Percentiles rank a stretch among this genome's conserved stretches.
These are phyloP conservation scores for Plecturocebus donacophilus DNA, from an alignment of 2,113 vertebrate genomes.

Conservation along the genomic window DNA sequence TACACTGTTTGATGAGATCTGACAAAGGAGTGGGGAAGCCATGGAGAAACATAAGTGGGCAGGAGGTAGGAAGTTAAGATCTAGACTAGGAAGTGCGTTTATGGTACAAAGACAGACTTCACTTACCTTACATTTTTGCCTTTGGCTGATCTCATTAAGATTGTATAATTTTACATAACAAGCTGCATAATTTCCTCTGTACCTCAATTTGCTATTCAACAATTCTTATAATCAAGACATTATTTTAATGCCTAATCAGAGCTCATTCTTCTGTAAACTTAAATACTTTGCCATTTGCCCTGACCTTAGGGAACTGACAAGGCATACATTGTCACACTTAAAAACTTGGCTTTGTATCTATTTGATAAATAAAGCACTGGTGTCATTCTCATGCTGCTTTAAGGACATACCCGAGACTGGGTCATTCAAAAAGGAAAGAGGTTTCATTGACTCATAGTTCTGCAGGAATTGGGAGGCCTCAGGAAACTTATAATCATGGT, in stretches of 20 bases:
- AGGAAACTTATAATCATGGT: too few species aligned
- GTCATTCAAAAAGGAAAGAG: too few species aligned
- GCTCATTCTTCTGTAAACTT: not conserved
- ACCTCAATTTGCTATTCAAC: not conserved
- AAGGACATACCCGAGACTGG: too few species aligned
- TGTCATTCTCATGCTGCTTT: not conserved
- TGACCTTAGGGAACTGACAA: not conserved
- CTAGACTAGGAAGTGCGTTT: not conserved
- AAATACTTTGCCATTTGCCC: not conserved
- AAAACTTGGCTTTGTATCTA: not conserved
- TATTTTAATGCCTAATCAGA: not conserved
- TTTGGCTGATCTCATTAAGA: not conserved
- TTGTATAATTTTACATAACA: not conserved
- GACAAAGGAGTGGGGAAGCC: not conserved
- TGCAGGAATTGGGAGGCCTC: too few species aligned
- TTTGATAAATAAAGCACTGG: not conserved
- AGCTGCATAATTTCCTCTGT: not conserved
- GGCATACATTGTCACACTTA: not conserved
- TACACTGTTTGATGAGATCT: accelerated
- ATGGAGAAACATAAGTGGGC: not conserved
- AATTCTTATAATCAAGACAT: not conserved
- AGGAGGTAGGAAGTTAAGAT: not conserved
- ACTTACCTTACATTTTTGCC: not conserved
- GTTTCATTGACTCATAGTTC: too few species aligned
- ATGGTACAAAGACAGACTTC: not conserved